Percentiles rank a stretch among this genome's conserved stretches.
These are phyloP conservation scores for Heterodera filipjevi DNA, from an alignment of 2,888 invertebrate genomes.

Conservation along the genomic window DNA sequence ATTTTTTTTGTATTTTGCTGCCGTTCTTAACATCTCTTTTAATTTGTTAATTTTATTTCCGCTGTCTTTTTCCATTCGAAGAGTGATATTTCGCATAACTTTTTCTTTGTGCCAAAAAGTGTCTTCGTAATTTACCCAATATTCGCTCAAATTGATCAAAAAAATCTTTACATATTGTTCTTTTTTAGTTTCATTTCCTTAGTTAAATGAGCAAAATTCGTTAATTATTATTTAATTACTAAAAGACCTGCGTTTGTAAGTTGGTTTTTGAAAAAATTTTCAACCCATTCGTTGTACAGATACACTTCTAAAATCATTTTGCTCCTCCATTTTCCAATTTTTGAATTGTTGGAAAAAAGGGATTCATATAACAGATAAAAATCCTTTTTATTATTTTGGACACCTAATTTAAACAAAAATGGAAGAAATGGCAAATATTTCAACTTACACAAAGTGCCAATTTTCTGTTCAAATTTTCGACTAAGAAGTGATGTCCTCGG, in stretches of 20 bases:
- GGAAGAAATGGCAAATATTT: not conserved
- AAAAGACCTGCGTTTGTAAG: too few species aligned
- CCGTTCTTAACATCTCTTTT: not conserved
- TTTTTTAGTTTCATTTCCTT: too few species aligned
- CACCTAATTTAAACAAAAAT: not conserved
- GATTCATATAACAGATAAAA: not conserved
- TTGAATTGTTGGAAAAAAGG: not conserved
- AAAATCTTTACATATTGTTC: not conserved
- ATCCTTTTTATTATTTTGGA: not conserved
- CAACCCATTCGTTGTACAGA: not conserved
- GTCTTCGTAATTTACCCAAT: not conserved
- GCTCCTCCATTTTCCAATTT: not conserved
- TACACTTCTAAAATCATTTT: not conserved
- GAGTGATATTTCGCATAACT: not conserved
- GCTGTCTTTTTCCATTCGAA: not conserved
- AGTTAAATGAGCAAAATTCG: too few species aligned
- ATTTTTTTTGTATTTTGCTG: too few species aligned
- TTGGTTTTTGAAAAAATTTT: not conserved
- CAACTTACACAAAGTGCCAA: too few species aligned
- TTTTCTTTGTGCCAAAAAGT: not conserved
- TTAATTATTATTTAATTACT: too few species aligned
- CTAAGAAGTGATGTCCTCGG: too few species aligned
- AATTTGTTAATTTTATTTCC: not conserved
- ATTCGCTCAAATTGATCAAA: not conserved
- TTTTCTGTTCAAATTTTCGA: too few species aligned